Conservation (phyloP, 92 coral and sea anemone species). For the Siderastrea radians region DNA sequence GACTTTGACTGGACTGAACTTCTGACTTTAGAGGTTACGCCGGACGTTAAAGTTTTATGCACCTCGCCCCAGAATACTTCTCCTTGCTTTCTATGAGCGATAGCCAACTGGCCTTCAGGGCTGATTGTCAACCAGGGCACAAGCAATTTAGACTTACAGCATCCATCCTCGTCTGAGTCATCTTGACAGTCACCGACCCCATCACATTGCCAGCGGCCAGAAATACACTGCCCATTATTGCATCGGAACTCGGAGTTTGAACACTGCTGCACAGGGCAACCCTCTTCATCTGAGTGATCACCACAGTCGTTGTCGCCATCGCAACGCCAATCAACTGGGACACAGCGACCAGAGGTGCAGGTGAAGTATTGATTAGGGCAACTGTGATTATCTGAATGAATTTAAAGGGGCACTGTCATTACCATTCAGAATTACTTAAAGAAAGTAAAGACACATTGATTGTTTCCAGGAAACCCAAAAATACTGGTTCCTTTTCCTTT, state of each 20-base stretch:
- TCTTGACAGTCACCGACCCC: conserved; percentile 85
- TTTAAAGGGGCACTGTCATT: not conserved
- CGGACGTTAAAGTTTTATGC: no score
- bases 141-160: conserved; percentile 76
- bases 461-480: no score
- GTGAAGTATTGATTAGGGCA: conserved; percentile 70
- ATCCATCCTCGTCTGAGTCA: conserved; percentile 82
- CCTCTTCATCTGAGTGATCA: conserved; percentile 89
- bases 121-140: not conserved
- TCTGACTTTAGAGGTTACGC: no score
- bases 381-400: conserved; percentile 40
- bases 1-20: no score
- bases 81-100: not conserved
- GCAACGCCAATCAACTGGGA: conserved; percentile 85
- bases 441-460: no score
- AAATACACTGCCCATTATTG: conserved; percentile 59
- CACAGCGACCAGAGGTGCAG: conserved; percentile 81
- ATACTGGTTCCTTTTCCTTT: no score
- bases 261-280: conserved; percentile 76
- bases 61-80: not conserved
- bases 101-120: not conserved
- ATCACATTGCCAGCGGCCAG: conserved; percentile 77
- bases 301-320: conserved; percentile 92
- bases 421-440: no score
- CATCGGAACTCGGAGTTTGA: conserved; percentile 73